A percentile compares a stretch with the other conserved stretches of the same genome.
Evolutionary conservation across 2,113 vertebrate genomes (phyloP).

Genomic region (Sinocyclocheilus grahami): DNA sequence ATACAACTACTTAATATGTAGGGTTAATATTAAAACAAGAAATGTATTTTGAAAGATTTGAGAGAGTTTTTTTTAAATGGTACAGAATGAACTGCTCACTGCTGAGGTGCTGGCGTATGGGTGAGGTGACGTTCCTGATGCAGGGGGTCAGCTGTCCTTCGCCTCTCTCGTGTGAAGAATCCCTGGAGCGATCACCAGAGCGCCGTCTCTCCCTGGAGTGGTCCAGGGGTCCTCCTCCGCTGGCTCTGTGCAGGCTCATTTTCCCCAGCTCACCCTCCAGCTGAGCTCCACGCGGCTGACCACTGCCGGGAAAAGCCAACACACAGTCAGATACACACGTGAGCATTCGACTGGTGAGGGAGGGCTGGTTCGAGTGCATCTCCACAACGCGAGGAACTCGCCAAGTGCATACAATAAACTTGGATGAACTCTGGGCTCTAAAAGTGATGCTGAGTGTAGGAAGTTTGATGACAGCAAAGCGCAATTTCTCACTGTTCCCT

Average conservation of each 20-base stretch:
- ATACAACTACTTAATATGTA: too few relatives aligned
- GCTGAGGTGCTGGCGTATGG: conserved; percentile 85
- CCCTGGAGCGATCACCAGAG: conserved; percentile 92
- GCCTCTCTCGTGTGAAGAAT: conserved; percentile 92
- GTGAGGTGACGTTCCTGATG: conserved; percentile 96
- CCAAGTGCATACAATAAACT: conserved; percentile 58
- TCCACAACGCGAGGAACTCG: conserved; percentile 17
- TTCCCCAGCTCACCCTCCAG: conserved; percentile 76
- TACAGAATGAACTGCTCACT: conserved; percentile 74
- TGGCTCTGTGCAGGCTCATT: conserved; percentile 88
- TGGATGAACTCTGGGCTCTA: conserved; percentile 42
- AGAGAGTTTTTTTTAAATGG: background rate
- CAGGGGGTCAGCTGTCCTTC: conserved; percentile 95
- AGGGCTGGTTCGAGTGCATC: conserved; percentile 30
- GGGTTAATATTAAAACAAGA: background rate
- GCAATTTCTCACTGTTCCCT: conserved; percentile 18
- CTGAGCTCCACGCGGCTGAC: conserved; percentile 79
- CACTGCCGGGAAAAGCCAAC: conserved; percentile 64
- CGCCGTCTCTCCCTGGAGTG: conserved; percentile 85
- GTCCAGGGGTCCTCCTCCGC: conserved; percentile 77
- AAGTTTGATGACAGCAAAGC: conserved; percentile 7
- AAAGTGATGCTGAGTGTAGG: conserved; percentile 32
- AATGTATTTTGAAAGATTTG: background rate
- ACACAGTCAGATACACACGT: conserved; percentile 10
- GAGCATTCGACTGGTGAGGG: background rate